Base-by-base conservation (phyloP, 2,113 vertebrate genomes). In the Pteruthius melanotis region DNA sequence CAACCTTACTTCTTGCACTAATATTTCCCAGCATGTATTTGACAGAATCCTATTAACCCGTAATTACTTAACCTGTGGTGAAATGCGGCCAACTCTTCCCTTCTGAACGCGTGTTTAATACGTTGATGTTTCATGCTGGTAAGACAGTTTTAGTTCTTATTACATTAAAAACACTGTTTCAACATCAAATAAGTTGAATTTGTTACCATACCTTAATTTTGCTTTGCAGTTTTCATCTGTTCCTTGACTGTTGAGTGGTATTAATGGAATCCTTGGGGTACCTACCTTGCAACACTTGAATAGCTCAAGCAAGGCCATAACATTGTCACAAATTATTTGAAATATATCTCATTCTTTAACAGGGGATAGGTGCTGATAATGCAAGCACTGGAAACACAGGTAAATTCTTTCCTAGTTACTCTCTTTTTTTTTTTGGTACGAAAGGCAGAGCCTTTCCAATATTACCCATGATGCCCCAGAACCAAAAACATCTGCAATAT, bases 401-500 rank as follows among this genome's bases (percentile, higher is more conserved):
- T 44, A 78, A 81, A 69, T 76, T 81, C 26, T 82, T 84, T 45
- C 57, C 72, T 50, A 86, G 24, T 37, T 45, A 44, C 15, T 24
- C 39, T 65, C 54, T 37, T 65, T 44, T 65, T 64, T 37, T 65
- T 40, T 33, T 10, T 0, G 11, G 24, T 39, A 53, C 19, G 28
- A 71, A 71, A 78, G 83, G 76, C 71, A 44, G 24, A 90, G 79
- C 13, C 85, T 86, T 75, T 61, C 52, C 47, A 44, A n/a, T 39
- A 71, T 66, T 90, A 81, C 92, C 90, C 92, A 90, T 75, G 64
- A 88, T 85, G 75, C 93, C 82, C 77, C 83, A 39, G 83, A 87
- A 83, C 69, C 57, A 33, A 89, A 69, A 96, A 87, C 92, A 95
- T 86, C 93, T 96, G 92, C 95, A 96, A 84, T 87, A 93, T 90